phyloP scores from a whole-genome alignment of 2,888 invertebrate genomes.

The Fragum whitleyi region DNA sequence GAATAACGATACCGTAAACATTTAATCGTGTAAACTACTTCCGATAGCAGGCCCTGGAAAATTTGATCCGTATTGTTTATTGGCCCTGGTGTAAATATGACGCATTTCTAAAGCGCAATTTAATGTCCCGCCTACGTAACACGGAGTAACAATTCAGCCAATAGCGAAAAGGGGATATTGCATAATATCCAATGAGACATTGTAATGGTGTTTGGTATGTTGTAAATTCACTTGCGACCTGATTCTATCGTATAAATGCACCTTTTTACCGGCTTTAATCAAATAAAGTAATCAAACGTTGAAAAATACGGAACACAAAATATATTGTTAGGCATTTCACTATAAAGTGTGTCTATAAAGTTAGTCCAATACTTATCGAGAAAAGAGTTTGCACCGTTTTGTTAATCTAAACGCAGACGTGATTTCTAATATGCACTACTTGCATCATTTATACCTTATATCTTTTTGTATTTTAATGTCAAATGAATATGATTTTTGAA shows the following conservation, averaged over 20 bases:
- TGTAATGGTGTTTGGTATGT: not conserved
- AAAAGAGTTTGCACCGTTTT: no score
- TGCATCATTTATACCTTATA: no score
- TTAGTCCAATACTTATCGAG: no score
- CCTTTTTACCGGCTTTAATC: no score
- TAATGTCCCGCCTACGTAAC: constrained; percentile 32
- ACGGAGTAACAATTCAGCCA: constrained; percentile 35
- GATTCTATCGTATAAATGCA: not conserved
- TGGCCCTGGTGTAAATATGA: constrained; percentile 38
- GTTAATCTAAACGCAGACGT: no score
- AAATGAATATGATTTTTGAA: no score
- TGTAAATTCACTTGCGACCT: not conserved
- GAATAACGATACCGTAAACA: constrained; percentile 9
- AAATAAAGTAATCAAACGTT: no score
- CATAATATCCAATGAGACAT: constrained; percentile 56
- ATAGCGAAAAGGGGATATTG: constrained; percentile 38
- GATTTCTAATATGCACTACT: no score
- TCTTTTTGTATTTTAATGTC: no score
- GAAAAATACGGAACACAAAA: no score
- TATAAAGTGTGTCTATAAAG: no score
- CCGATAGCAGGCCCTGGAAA: constrained; percentile 32
- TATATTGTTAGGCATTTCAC: no score
- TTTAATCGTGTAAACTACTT: constrained; percentile 25
- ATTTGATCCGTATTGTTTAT: constrained; percentile 13
- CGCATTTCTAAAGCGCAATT: not conserved